Percentiles rank a stretch among this genome's conserved stretches.
Conservation (phyloP, 2,113 vertebrate species). For the Eclectus roratus region DNA sequence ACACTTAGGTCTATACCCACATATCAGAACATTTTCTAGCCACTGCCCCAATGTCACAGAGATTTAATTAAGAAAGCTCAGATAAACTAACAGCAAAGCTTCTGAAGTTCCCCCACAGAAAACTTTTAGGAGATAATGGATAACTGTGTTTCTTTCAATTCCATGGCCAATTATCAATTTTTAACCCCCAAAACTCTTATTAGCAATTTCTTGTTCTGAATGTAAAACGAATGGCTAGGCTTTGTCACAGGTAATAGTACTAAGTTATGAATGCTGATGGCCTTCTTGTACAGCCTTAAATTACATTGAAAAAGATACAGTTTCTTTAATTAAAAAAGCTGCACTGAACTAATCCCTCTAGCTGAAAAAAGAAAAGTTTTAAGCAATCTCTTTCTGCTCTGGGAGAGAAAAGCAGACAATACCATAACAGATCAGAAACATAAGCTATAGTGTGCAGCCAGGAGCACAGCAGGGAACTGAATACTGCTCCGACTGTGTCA, state of each 20-base stretch:
- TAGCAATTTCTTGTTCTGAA: constrained; percentile 27
- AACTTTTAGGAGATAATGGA: constrained; percentile 43
- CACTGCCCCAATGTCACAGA: constrained; percentile 2
- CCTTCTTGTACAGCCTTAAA: constrained; percentile 74
- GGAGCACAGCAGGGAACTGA: constrained; percentile 89
- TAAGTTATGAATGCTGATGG: constrained; percentile 74
- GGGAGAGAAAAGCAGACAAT: constrained; percentile 92
- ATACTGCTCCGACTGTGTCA: constrained; percentile 90
- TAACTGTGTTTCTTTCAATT: constrained; percentile 45
- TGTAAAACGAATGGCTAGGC: constrained; percentile 44
- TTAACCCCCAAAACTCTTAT: constrained; percentile 51
- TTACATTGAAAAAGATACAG: constrained; percentile 84
- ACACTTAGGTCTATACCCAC: background rate
- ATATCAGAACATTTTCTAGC: constrained; percentile 38
- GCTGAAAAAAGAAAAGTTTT: constrained; percentile 87
- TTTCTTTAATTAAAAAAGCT: constrained; percentile 97
- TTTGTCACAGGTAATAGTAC: constrained; percentile 73
- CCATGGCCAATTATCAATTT: background rate
- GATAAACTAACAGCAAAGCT: constrained; percentile 43
- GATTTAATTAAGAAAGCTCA: constrained; percentile 65
- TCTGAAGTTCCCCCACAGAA: constrained; percentile 45
- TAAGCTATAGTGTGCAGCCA: constrained; percentile 88
- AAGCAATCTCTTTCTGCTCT: constrained; percentile 86
- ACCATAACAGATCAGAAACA: constrained; percentile 95
- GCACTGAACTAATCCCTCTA: constrained; percentile 87